phyloP scores from a whole-genome alignment of 2,888 invertebrate genomes.

The Buathra laborator region DNA sequence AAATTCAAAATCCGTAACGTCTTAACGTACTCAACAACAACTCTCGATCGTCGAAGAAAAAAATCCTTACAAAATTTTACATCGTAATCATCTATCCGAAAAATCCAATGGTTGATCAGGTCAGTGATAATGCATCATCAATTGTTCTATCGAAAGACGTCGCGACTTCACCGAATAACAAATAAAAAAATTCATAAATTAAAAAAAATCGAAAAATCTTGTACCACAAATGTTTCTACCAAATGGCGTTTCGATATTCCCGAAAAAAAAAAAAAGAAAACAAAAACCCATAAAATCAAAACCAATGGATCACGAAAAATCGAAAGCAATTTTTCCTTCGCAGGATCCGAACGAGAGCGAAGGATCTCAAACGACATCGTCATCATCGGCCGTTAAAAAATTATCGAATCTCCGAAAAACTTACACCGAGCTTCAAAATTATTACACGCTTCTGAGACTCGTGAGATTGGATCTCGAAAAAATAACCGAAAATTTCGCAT shows the following conservation, averaged over 20 bases:
- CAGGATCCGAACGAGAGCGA: slow-evolving; percentile 44
- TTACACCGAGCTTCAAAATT: slow-evolving; percentile 70
- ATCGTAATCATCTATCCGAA: not conserved
- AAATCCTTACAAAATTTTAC: not conserved
- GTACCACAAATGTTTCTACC: not conserved
- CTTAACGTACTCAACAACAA: not conserved
- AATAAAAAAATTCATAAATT: not conserved
- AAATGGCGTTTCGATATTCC: too few species aligned
- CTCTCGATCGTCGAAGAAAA: not conserved
- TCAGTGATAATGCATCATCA: not conserved
- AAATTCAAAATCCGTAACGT: slow-evolving; percentile 39
- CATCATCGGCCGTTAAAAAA: slow-evolving; percentile 37
- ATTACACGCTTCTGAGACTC: slow-evolving; percentile 70
- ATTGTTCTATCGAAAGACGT: too few species aligned
- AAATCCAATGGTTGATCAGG: slow-evolving; percentile 53
- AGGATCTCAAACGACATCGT: slow-evolving; percentile 25
- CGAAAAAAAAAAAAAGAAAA: too few species aligned
- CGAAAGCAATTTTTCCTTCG: not conserved
- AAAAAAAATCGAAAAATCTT: too few species aligned
- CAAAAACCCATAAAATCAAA: too few species aligned
- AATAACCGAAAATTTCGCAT: slow-evolving; percentile 62
- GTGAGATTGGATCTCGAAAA: slow-evolving; percentile 74
- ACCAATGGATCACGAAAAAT: not conserved
- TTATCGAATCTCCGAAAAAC: slow-evolving; percentile 69
- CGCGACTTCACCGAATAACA: not conserved